These are phyloP conservation scores for Psittacula echo DNA, from an alignment of 2,797 vertebrate species.

Conservation along the genomic window DNA sequence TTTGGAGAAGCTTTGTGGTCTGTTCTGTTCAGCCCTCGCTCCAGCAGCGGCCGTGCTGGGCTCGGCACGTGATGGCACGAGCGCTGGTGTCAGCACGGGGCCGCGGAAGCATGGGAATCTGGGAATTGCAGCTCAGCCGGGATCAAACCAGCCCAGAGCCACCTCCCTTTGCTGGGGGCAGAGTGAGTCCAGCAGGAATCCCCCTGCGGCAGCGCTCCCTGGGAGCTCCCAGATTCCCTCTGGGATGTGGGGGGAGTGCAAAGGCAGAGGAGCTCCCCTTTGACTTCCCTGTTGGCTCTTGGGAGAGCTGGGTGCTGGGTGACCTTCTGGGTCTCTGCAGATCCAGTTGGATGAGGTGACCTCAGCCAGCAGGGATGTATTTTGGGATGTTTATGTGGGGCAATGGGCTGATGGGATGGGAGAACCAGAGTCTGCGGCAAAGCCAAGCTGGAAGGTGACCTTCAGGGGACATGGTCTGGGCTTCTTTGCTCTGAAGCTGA, in stretches of 20 bases:
- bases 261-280: fast-evolving
- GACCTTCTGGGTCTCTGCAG: neutral
- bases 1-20: slow-evolving; percentile 21
- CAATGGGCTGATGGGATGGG: neutral
- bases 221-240: fast-evolving
- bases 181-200: neutral
- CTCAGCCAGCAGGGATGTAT: neutral
- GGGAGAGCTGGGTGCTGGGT: neutral
- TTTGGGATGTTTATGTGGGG: neutral
- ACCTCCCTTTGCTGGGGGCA: neutral
- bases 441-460: neutral
- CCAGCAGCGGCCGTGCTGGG: neutral
- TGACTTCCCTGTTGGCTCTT: neutral
- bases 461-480: neutral
- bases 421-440: neutral
- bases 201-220: neutral
- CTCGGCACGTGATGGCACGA: neutral
- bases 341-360: neutral
- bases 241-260: fast-evolving
- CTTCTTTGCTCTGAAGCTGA: neutral
- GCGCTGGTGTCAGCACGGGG: neutral
- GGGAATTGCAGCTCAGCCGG: neutral
- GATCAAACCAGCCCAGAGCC: neutral
- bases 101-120: neutral
- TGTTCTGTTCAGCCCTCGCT: neutral